Base-by-base conservation (phyloP, 2,888 invertebrate genomes). In the Xylophagus ater region DNA sequence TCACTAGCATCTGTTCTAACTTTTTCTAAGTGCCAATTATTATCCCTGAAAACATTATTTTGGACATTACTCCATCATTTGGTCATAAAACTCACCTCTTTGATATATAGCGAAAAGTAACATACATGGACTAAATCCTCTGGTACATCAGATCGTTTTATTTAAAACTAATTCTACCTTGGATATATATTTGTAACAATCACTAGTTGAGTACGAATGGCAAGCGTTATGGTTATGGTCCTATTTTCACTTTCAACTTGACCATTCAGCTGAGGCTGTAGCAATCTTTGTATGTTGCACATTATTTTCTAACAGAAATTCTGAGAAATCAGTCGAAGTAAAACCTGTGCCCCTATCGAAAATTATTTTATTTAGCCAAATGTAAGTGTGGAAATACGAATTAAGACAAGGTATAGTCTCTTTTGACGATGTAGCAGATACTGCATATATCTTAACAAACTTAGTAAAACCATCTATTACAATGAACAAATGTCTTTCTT, bases 291-390 rank as follows among this genome's bases (percentile, higher is more conserved):
- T 33, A 28, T 38, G 38, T 3, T 24, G 10, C 9, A 44, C 13
- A 19, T 43, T 37, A 29, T 53, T 47, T 14, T 53, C 48, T 4
- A 40, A 25, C 37, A 56, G 58, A 39, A 54, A 58, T 5, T 42
- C 35, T 28, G 45, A 37, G 39, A 63, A 65, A 3, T 42, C 38
- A 12, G 50, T 45, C 2, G 56, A 53, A 1, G 59, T 63, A 37
- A 60, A 65, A 13, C 53, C 51, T n/a, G 54, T 52, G 7, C 62
- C 60, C 19, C 56, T 44, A 42, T 65, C 63, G 1, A 54, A 53
- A 4, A 63, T 52, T 9, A 63, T 46, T 4, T 53, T 41, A 6
- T 57, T 42, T 19, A 53, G 45, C 15, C 25, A 24, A 32, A 44
- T 47, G 17, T 47, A 49, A 20, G 14, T 17, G 9, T n/a, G 8